Evolutionary conservation across 2,113 vertebrate species (phyloP).

Genomic region (Xenopus borealis): DNA sequence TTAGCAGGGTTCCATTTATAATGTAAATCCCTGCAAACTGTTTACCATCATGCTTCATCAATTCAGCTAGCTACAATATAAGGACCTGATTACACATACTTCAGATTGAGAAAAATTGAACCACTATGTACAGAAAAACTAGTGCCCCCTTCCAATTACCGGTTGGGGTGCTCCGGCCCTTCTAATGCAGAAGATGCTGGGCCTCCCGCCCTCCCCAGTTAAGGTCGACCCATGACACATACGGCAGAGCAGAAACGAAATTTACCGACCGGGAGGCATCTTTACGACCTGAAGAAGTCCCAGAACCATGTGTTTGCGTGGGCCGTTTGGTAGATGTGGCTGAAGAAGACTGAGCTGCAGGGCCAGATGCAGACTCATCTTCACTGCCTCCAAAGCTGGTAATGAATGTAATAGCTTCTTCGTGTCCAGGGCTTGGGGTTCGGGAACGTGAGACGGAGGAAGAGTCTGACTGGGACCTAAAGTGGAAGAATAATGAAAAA

Average conservation of each 20-base stretch:
- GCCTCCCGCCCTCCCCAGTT: conserved; percentile 41
- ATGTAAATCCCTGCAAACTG: no score
- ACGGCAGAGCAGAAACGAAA: conserved; percentile 62
- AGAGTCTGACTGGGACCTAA: conserved; percentile 76
- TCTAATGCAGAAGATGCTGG: conserved; percentile 39
- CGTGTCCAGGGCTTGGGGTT: conserved; percentile 70
- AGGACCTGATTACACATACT: no score
- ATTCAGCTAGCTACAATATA: not conserved
- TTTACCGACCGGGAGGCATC: conserved; percentile 95
- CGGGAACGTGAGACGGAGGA: conserved; percentile 81
- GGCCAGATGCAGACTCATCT: conserved; percentile 68
- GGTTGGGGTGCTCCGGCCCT: conserved; percentile 42
- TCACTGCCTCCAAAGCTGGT: conserved; percentile 94
- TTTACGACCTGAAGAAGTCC: conserved; percentile 83
- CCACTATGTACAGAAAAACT: not conserved
- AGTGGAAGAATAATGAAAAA: not conserved
- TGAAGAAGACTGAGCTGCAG: conserved; percentile 50
- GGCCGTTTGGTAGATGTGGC: conserved; percentile 58
- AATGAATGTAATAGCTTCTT: conserved; percentile 93
- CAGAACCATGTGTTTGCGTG: conserved; percentile 63
- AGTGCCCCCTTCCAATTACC: conserved; percentile 42
- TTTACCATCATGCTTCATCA: no score
- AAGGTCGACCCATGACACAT: conserved; percentile 28
- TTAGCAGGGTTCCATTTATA: no score
- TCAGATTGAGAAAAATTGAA: not conserved